A percentile compares a stretch with the other conserved stretches of the same genome.
These are phyloP conservation scores for Poeciliopsis retropinna DNA, from an alignment of 2,113 vertebrate species.

Conservation along the genomic window DNA sequence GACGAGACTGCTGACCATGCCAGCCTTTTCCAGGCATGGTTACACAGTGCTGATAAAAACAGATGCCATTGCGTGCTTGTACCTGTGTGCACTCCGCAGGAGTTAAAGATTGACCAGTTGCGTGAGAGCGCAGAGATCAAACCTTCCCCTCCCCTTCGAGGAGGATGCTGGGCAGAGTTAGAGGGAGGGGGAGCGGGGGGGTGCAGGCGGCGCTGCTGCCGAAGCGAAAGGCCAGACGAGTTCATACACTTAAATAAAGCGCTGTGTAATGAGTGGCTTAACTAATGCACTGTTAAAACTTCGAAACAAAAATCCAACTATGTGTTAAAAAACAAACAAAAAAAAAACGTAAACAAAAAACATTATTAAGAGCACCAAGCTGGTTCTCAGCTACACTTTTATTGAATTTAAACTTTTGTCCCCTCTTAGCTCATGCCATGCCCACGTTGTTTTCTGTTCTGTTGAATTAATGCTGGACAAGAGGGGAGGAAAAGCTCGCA, in stretches of 20 bases:
- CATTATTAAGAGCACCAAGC: neutral
- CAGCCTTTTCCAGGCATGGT: neutral
- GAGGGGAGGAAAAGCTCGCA: neutral
- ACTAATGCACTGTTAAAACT: neutral
- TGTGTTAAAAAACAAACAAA: neutral
- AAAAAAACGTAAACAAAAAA: no score
- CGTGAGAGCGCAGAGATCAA: conserved; percentile 78
- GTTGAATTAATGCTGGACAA: neutral
- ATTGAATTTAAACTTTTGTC: neutral
- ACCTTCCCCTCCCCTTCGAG: conserved; percentile 63
- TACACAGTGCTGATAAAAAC: neutral
- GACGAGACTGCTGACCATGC: neutral
- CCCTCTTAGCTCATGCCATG: neutral
- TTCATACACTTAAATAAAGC: conserved; percentile 35
- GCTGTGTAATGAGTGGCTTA: neutral
- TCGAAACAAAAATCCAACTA: neutral
- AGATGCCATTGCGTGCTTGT: conserved; percentile 71
- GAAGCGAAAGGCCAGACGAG: conserved; percentile 52
- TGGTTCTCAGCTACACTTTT: neutral
- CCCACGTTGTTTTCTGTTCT: neutral
- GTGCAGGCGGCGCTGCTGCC: conserved; percentile 25
- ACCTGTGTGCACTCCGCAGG: conserved; percentile 61
- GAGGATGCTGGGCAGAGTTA: conserved; percentile 60
- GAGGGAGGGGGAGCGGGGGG: conserved; percentile 9
- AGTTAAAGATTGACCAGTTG: conserved; percentile 84